Base-by-base conservation (phyloP, 2,113 vertebrate genomes). In the Ibidorhyncha struthersii region DNA sequence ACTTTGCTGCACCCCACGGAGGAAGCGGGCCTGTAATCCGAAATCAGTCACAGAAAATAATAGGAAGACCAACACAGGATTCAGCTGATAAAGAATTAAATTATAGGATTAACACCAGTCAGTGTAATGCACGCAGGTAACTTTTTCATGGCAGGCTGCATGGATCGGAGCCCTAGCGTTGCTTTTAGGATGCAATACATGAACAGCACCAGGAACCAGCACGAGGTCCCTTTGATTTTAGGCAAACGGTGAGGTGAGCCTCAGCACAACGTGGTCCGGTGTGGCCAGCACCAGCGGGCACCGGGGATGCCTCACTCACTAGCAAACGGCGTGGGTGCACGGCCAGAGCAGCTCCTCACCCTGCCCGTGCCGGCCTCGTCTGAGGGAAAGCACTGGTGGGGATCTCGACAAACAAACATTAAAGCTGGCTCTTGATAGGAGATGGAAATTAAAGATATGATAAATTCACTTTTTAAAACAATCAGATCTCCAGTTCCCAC, bases 291-390 rank as follows among this genome's bases (percentile, higher is more conserved):
- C 30, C n/a, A 12, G 47, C 4, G 3, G 40, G 30, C 66, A 22
- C 49, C 5, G 17, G 29, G 47, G 22, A 5, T 22, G 14, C 63
- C n/a, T 34, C 87, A 4, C 32, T 19, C 2, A 0, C 17, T 4
- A 29, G 47, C 47, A 56, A 52, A 30, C 0, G 1, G 12, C 1
- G 0, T 14, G 9, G 12, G 25, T 14, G 47, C 47, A 3, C 0
- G 18, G 53, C 21, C 12, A 12, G 40, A 29, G 38, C 82, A 40
- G 25, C 49, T 50, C 10, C 0, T 50, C 45, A 29, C 34, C 43
- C 55, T 52, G 29, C 8, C 53, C 1, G 0, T 45, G 14, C 12
- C 0, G 0, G 55, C 32, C 27, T 15, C 2, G 0, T 19, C 13
- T 2, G 10, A 58, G 45, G n/a, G 21, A 56, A 63, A 70, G 41